Conservation (phyloP, 2,888 invertebrate genomes). For the Choristoneura rosaceana region DNA sequence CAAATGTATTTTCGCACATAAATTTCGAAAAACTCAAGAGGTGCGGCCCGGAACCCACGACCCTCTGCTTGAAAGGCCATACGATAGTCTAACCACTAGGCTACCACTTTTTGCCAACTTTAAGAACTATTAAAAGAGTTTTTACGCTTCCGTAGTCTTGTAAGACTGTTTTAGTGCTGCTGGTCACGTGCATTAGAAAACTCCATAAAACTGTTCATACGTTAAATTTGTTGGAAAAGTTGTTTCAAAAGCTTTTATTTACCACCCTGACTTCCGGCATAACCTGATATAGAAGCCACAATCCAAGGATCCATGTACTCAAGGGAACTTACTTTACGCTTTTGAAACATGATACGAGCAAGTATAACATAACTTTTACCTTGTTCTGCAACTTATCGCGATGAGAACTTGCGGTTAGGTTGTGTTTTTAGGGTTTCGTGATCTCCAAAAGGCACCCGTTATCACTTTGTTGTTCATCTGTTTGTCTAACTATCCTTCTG, state of each 20-base stretch:
- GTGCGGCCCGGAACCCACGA: too few relatives aligned
- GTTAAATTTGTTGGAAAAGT: slow-evolving; percentile 3
- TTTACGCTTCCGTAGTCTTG: too few relatives aligned
- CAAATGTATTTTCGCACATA: too few relatives aligned
- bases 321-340: slow-evolving; percentile 21
- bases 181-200: neutral
- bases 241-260: slow-evolving; percentile 16
- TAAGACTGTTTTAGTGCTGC: too few relatives aligned
- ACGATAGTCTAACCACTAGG: too few relatives aligned
- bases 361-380: slow-evolving; percentile 23
- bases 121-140: too few relatives aligned
- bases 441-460: too few relatives aligned
- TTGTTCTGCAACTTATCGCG: slow-evolving; percentile 21
- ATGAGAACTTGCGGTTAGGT: slow-evolving; percentile 15
- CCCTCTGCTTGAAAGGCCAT: too few relatives aligned
- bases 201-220: neutral
- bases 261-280: neutral
- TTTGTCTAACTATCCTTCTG: too few relatives aligned
- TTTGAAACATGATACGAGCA: slow-evolving; percentile 30
- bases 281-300: slow-evolving; percentile 33
- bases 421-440: neutral
- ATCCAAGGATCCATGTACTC: neutral
- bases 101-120: too few relatives aligned
- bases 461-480: too few relatives aligned
- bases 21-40: too few relatives aligned